Base-by-base conservation (phyloP, 2,888 invertebrate species). In the Cremastobaeus sp. region DNA sequence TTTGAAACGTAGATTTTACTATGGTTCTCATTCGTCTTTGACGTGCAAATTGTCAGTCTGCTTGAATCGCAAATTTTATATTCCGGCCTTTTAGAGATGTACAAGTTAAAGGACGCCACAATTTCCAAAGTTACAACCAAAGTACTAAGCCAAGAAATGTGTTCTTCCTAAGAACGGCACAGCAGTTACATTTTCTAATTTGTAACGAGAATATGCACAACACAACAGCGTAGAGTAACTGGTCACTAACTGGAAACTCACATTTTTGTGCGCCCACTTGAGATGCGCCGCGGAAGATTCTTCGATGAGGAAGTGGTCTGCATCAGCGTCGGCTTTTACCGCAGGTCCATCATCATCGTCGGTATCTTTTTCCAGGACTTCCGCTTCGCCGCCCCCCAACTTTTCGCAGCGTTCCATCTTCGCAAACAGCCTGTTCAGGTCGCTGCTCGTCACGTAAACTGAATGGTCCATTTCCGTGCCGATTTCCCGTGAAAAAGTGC, bases 231-330 rank as follows among this genome's bases (percentile, higher is more conserved):
- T 25, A 60, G 39, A 41, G n/a, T n/a, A n/a, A n/a, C n/a, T n/a
- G n/a, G n/a, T n/a, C n/a, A n/a, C n/a, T n/a, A n/a, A n/a, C n/a
- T 70, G 43, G 52, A 62, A 48, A 83, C 83, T 83, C 75, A 86
- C 85, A 81, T 84, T 85, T 77, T 84, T 81, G 77, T 82, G 81
- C 79, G 83, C 79, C 85, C 83, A 84, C 78, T 83, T 84, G 81
- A 84, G 85, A 54, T 81, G 83, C 25, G 81, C 84, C 82, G 83
- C 81, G 45, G 84, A 84, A 64, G 82, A 83, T 75, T 85, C 82
- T 74, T 85, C 84, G 59, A 83, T 70, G 62, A 84, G 81, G 75
- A 81, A 85, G 70, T 82, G 82, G 76, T 82, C 70, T 25, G 82
- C 82, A 55, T 79, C 77, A 17, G 79, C 78, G 70, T 41, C 55